Percentiles rank a stretch among this genome's conserved stretches.
These are phyloP conservation scores for Sarcophaga bullata DNA, from an alignment of 1,140 invertebrate genomes.

Conservation along the genomic window DNA sequence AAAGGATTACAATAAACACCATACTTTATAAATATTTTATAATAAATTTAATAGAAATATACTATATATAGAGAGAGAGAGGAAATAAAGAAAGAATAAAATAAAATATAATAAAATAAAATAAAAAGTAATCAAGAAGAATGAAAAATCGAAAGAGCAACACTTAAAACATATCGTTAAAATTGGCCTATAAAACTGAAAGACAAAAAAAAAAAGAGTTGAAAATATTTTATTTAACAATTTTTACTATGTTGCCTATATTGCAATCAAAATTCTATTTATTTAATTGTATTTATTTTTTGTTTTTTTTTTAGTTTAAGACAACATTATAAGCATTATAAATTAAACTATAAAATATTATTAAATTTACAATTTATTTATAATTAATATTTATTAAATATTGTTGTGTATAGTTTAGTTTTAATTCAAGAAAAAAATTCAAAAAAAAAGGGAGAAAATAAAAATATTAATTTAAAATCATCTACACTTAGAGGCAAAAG, in stretches of 20 bases:
- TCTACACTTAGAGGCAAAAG: too few relatives aligned
- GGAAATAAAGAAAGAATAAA: slow-evolving; percentile 29
- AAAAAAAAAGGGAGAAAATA: too few relatives aligned
- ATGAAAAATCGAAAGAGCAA: slow-evolving; percentile 41
- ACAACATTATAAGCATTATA: too few relatives aligned
- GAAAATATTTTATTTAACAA: not conserved
- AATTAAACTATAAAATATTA: too few relatives aligned
- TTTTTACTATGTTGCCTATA: slow-evolving; percentile 15
- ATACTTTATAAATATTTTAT: not conserved
- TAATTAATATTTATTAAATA: too few relatives aligned
- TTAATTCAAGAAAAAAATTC: too few relatives aligned
- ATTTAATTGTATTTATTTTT: not conserved
- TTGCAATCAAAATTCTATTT: slow-evolving; percentile 19
- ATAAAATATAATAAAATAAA: slow-evolving; percentile 44
- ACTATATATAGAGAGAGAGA: too few relatives aligned
- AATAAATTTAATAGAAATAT: too few relatives aligned
- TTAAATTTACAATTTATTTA: too few relatives aligned
- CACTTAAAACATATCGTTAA: slow-evolving; percentile 63
- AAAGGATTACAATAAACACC: not conserved
- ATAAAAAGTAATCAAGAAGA: slow-evolving; percentile 48
- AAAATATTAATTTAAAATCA: too few relatives aligned
- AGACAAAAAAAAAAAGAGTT: not conserved
- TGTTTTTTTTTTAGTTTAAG: too few relatives aligned
- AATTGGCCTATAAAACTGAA: slow-evolving; percentile 61
- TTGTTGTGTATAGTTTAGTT: too few relatives aligned